A percentile compares a stretch with the other conserved stretches of the same genome.
phyloP scores from a whole-genome alignment of 1,140 invertebrate species.

The Mactra quadrangularis region DNA sequence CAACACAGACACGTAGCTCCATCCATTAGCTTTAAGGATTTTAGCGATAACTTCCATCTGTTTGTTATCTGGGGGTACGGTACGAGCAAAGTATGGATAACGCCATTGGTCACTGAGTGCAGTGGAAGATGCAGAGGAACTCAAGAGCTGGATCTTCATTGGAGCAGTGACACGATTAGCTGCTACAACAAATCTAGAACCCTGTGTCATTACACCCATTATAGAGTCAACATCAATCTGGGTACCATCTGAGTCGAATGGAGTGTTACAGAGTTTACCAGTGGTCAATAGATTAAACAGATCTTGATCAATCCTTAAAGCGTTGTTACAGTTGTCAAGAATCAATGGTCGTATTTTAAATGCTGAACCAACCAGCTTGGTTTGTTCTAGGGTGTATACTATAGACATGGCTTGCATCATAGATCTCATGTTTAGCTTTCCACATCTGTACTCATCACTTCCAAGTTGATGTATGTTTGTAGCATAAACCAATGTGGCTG shows the following conservation, averaged over 20 bases:
- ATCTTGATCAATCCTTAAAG: constrained; percentile 76
- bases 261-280: constrained; percentile 74
- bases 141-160: constrained; percentile 84
- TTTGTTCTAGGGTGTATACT: constrained; percentile 69
- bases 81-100: constrained; percentile 90
- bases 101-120: constrained; percentile 89
- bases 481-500: constrained; percentile 70
- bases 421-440: constrained; percentile 68
- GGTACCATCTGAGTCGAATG: constrained; percentile 45
- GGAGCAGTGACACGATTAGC: constrained; percentile 73
- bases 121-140: constrained; percentile 89
- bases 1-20: constrained; percentile 91
- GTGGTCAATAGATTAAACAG: constrained; percentile 81
- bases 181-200: constrained; percentile 70
- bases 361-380: constrained; percentile 10
- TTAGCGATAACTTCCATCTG: constrained; percentile 90
- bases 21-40: constrained; percentile 88
- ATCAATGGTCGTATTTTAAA: constrained; percentile 74
- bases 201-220: constrained; percentile 76
- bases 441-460: constrained; percentile 74
- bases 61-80: constrained; percentile 91
- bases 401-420: constrained; percentile 75
- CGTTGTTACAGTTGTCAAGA: constrained; percentile 79
- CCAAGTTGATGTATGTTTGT: constrained; percentile 75
- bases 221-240: constrained; percentile 65